phyloP scores from a whole-genome alignment of 2,113 vertebrate species.

The Sprattus sprattus region DNA sequence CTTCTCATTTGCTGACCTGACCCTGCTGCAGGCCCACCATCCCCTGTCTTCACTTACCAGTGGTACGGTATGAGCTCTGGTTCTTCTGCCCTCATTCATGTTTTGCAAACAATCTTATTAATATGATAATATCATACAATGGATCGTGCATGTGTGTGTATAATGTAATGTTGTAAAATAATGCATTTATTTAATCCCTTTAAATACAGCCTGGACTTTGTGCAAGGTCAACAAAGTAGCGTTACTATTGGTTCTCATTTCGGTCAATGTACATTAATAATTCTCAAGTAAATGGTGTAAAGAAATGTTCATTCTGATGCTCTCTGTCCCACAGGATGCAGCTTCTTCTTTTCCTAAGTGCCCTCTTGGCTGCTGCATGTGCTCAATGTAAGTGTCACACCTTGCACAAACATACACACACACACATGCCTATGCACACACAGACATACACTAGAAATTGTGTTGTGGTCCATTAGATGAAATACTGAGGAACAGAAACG shows the following conservation, averaged over 20 bases:
- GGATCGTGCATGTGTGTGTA: too few relatives aligned
- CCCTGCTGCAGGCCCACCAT: not conserved
- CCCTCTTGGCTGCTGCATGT: not conserved
- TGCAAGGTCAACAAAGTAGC: not conserved
- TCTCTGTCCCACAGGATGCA: not conserved
- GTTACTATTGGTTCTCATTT: not conserved
- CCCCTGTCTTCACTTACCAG: not conserved
- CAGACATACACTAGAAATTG: not conserved
- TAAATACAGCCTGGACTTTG: not conserved
- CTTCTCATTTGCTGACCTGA: not conserved
- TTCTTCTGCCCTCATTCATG: not conserved
- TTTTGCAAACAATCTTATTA: not conserved
- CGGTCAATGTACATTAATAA: too few relatives aligned
- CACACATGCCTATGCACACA: not conserved
- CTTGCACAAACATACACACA: not conserved
- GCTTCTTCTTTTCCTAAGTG: not conserved
- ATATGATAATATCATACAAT: not conserved
- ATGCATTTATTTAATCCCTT: not conserved
- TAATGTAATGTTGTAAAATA: not conserved
- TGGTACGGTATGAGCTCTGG: not conserved
- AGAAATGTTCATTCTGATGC: too few relatives aligned
- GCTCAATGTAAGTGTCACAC: not conserved
- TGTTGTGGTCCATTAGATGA: too few relatives aligned
- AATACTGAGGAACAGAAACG: too few relatives aligned
- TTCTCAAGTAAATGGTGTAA: not conserved